Conservation (phyloP, 2,888 invertebrate genomes). For the Dorcus hopei region DNA sequence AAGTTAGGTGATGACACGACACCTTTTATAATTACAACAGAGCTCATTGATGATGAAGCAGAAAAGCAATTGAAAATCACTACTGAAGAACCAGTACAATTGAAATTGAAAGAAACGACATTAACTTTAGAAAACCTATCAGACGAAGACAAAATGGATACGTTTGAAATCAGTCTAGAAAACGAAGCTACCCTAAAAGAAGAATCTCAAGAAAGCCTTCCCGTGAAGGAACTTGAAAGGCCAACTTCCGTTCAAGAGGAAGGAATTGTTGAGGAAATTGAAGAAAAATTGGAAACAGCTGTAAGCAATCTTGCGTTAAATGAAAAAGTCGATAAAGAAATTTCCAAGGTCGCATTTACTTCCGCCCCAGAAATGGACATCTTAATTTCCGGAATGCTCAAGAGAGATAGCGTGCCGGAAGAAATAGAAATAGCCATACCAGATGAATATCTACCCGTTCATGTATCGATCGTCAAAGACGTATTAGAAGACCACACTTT, state of each 20-base stretch:
- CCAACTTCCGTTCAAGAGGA: not conserved
- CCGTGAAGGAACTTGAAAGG: constrained; percentile 1
- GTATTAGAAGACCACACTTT: too few relatives aligned
- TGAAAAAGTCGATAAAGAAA: too few relatives aligned
- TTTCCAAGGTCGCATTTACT: too few relatives aligned
- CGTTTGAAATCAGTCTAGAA: not conserved
- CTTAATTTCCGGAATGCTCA: not conserved
- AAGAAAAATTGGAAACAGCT: too few relatives aligned
- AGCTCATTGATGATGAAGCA: not conserved
- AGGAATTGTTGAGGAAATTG: not conserved
- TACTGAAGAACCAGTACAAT: constrained; percentile 4
- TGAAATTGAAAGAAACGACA: not conserved
- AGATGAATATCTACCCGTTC: not conserved
- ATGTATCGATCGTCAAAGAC: too few relatives aligned
- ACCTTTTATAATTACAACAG: not conserved
- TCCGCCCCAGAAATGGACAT: too few relatives aligned
- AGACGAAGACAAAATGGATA: too few relatives aligned
- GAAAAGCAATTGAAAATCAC: not conserved
- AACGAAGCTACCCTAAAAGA: not conserved
- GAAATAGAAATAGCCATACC: not conserved
- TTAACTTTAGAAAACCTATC: too few relatives aligned
- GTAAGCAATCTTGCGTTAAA: too few relatives aligned
- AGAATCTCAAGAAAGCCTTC: not conserved
- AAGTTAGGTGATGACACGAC: too few relatives aligned
- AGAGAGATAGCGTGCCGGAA: not conserved